phyloP scores from a whole-genome alignment of 2,113 vertebrate genomes.

The Colistium nudipinnis region DNA sequence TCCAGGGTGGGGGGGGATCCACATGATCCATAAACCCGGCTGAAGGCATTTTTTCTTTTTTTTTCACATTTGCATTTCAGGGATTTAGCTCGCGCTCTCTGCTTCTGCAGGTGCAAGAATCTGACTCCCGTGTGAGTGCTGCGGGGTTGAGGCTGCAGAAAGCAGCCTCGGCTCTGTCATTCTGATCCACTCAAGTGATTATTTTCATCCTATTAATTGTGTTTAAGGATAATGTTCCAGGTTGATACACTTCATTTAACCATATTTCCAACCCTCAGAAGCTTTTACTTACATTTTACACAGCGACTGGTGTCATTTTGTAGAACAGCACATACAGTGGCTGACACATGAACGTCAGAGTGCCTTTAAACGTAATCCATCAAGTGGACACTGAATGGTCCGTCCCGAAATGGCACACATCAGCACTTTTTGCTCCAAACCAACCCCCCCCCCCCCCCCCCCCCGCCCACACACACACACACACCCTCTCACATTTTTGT shows the following conservation, averaged over 20 bases:
- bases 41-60: slow-evolving; percentile 23
- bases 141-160: too few species aligned
- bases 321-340: slow-evolving; percentile 6
- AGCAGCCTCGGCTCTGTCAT: too few species aligned
- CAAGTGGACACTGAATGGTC: slow-evolving; percentile 41
- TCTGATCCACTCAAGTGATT: too few species aligned
- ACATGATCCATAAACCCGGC: slow-evolving; percentile 9
- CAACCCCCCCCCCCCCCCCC: slow-evolving; percentile 13
- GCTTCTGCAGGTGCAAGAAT: too few species aligned
- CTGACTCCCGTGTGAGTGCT: too few species aligned
- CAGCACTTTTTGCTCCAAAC: too few species aligned
- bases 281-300: not conserved
- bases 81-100: slow-evolving; percentile 21
- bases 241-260: too few species aligned
- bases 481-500: too few species aligned
- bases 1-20: slow-evolving; percentile 32
- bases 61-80: slow-evolving; percentile 28
- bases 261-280: slow-evolving; percentile 2
- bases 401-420: slow-evolving; percentile 26
- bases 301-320: not conserved
- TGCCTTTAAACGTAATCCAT: slow-evolving; percentile 56
- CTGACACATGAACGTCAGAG: slow-evolving; percentile 44
- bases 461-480: too few species aligned
- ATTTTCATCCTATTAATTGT: too few species aligned
- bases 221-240: too few species aligned